Base-by-base conservation (phyloP, 2,113 vertebrate genomes). In the Entelurus aequoreus region DNA sequence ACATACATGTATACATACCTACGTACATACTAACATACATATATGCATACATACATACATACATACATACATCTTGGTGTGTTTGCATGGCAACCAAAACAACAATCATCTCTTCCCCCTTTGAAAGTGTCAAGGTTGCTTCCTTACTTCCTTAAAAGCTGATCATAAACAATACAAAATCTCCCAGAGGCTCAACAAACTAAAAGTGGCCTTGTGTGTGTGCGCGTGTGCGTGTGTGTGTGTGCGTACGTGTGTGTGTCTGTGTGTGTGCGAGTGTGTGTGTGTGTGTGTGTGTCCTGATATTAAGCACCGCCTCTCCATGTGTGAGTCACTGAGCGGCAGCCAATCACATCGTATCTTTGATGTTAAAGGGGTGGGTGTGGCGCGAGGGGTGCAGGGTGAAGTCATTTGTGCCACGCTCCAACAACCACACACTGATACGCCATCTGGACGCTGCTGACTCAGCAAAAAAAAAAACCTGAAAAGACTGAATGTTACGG, bases 371-470 rank as follows among this genome's bases (percentile, higher is more conserved):
- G 58, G 44, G 44, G 12, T n/a, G 9, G 40, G 37, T 42, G n/a
- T 56, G 54, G 15, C 15, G 59, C 65, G 58, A 48, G 16, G 62
- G 63, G 73, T 60, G 74, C 46, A 50, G 37, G 49, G 49, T 81
- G 85, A 80, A 81, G 82, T 84, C 76, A 78, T 78, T 40, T 3
- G 37, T 4, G 13, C 57, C 52, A 54, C 13, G 58, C 71, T 80
- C 66, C 71, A 79, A 66, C 79, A 75, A 78, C 71, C 67, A 51
- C 81, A 78, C 60, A 66, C 71, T 76, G 81, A 52, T 81, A 75
- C 53, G 69, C 83, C 85, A 85, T 87, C 85, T 87, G 85, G 79
- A 83, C 59, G 68, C 40, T 1, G 81, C 85, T 85, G 85, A 87
- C 76, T 87, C 85, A 84, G 83, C 85, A 84, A 51, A 71, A 62